A percentile compares a stretch with the other conserved stretches of the same genome.
These are phyloP conservation scores for Agonopterix alstromeriana DNA, from an alignment of 2,888 invertebrate species.

Conservation along the genomic window DNA sequence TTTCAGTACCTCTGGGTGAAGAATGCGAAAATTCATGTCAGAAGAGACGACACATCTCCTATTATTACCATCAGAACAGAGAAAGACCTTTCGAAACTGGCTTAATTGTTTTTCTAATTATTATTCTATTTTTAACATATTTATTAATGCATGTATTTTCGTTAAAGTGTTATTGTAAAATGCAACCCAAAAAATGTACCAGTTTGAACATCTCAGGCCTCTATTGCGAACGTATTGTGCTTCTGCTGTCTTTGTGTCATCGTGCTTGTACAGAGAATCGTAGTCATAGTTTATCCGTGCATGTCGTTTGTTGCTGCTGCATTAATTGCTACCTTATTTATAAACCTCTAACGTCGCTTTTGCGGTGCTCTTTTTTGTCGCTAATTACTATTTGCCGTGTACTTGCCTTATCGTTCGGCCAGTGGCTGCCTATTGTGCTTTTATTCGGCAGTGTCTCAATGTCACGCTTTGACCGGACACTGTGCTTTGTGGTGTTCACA, in stretches of 20 bases:
- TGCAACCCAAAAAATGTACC: background rate
- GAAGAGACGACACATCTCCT: constrained; percentile 1
- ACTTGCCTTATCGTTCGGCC: background rate
- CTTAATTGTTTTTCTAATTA: background rate
- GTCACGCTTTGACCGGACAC: background rate
- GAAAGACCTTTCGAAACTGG: background rate
- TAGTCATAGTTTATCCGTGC: background rate
- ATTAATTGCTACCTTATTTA: background rate
- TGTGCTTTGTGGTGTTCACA: background rate
- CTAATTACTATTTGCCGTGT: background rate
- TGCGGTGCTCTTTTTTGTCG: background rate
- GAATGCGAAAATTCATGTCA: background rate
- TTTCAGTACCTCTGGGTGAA: constrained; percentile 1
- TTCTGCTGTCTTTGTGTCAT: background rate
- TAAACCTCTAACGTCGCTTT: background rate
- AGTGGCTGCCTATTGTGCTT: background rate
- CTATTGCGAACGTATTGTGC: background rate
- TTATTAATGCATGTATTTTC: background rate
- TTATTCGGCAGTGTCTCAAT: background rate
- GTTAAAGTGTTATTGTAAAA: too few species aligned
- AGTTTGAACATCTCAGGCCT: background rate
- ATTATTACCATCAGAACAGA: background rate
- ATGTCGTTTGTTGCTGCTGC: background rate
- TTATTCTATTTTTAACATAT: background rate
- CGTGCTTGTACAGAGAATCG: background rate